Conservation (phyloP, 2,888 invertebrate species). For the Mimumesa dahlbomi region DNA sequence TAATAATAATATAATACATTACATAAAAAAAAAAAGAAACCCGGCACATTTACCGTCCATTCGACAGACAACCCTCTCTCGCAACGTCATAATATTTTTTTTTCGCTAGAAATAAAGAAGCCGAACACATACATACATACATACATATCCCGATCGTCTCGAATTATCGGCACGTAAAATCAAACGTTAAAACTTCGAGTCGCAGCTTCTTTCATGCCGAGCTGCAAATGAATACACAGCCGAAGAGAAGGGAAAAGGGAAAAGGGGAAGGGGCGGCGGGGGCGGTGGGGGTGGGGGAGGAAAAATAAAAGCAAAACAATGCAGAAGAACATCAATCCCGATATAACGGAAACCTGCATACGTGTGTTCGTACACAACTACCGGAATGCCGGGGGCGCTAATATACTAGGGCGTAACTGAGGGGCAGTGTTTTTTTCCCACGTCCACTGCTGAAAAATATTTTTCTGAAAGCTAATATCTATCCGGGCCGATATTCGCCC, state of each 20-base stretch:
- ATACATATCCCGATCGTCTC: too few species aligned
- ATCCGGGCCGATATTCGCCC: slow-evolving; percentile 58
- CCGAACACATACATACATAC: too few species aligned
- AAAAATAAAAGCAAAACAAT: slow-evolving; percentile 34
- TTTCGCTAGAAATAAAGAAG: too few species aligned
- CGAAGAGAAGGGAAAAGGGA: too few species aligned
- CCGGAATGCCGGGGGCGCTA: slow-evolving; percentile 64
- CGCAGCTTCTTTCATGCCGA: not conserved
- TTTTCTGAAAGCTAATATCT: slow-evolving; percentile 68
- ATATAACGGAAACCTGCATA: slow-evolving; percentile 53
- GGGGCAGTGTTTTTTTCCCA: slow-evolving; percentile 56
- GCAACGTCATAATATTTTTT: too few species aligned
- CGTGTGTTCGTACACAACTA: slow-evolving; percentile 55
- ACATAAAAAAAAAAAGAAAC: too few species aligned
- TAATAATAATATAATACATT: too few species aligned
- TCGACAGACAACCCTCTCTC: too few species aligned
- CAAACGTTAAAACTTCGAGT: not conserved
- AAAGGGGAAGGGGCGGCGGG: too few species aligned
- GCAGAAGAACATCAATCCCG: slow-evolving; percentile 52
- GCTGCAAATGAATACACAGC: slow-evolving; percentile 23
- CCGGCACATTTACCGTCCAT: too few species aligned
- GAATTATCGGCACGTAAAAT: too few species aligned
- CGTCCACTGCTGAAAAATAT: slow-evolving; percentile 65
- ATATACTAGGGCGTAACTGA: slow-evolving; percentile 59
- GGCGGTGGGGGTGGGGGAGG: too few species aligned